These are phyloP conservation scores for Rhopilema esculentum DNA, from an alignment of 30 jellyfish, hydroid and myxozoan genomes.

Conservation along the genomic window DNA sequence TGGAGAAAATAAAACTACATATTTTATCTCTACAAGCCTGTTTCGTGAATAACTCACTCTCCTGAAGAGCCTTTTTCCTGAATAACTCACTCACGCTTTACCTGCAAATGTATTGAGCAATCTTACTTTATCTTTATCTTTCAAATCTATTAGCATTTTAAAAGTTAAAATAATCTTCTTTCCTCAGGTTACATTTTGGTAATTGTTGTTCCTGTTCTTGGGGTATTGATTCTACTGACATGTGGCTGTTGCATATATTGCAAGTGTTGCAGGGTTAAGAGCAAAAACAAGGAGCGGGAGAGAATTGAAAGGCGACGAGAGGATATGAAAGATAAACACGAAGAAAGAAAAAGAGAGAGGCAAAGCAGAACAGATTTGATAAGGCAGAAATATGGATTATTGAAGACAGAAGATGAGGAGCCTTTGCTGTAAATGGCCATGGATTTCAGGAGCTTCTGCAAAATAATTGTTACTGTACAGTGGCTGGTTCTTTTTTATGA, in stretches of 20 bases:
- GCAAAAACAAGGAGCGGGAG: conserved; percentile 78
- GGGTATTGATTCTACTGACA: conserved; percentile 80
- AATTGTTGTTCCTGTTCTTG: conserved; percentile 90
- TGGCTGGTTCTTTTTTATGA: too few species aligned
- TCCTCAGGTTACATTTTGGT: conserved; percentile 86
- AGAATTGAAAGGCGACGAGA: conserved; percentile 71
- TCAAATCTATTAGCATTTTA: background rate
- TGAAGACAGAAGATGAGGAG: conserved; percentile 94
- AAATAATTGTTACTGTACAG: too few species aligned
- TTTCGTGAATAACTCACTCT: too few species aligned
- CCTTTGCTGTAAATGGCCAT: conserved; percentile 61
- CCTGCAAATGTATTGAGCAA: too few species aligned
- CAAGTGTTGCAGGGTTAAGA: conserved; percentile 93
- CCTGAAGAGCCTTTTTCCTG: too few species aligned
- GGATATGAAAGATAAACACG: conserved; percentile 76
- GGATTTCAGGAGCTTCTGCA: too few species aligned
- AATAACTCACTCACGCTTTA: too few species aligned
- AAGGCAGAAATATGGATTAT: conserved; percentile 94
- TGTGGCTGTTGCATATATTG: conserved; percentile 99
- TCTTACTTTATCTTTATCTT: too few species aligned
- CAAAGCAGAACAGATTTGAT: conserved; percentile 84
- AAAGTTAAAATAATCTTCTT: background rate
- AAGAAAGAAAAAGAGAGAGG: conserved; percentile 79
- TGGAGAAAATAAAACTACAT: too few species aligned
- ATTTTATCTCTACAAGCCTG: too few species aligned